Conservation (phyloP, 2,888 invertebrate species). For the Trachelus stipa region DNA sequence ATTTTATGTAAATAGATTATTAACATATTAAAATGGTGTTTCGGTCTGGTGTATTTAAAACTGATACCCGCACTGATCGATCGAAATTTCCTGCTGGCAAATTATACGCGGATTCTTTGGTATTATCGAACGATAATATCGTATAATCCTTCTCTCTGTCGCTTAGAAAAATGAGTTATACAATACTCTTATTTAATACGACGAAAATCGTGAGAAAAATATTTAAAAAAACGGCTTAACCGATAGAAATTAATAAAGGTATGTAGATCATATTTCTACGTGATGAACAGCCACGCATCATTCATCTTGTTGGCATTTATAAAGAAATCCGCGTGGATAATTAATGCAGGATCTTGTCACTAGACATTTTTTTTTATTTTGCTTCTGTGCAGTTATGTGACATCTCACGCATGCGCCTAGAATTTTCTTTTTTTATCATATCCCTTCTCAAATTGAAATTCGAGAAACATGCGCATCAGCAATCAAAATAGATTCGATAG, state of each 20-base stretch:
- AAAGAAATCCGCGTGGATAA: background rate
- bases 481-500: background rate
- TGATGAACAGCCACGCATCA: background rate
- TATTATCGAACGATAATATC: background rate
- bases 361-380: background rate
- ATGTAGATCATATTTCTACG: background rate
- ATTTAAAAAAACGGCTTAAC: background rate
- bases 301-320: background rate
- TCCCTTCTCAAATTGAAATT: background rate
- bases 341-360: background rate
- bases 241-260: background rate
- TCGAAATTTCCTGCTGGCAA: background rate
- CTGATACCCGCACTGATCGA: background rate
- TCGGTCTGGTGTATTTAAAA: background rate
- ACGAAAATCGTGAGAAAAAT: background rate
- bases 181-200: background rate
- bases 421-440: background rate
- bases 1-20: slow-evolving; percentile 57
- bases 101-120: background rate
- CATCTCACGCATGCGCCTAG: background rate
- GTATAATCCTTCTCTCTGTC: background rate
- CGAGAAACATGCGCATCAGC: background rate
- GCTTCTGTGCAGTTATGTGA: background rate
- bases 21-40: slow-evolving; percentile 3
- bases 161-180: background rate